Conservation (phyloP, 2,888 invertebrate genomes). For the Microdon myrmicae region DNA sequence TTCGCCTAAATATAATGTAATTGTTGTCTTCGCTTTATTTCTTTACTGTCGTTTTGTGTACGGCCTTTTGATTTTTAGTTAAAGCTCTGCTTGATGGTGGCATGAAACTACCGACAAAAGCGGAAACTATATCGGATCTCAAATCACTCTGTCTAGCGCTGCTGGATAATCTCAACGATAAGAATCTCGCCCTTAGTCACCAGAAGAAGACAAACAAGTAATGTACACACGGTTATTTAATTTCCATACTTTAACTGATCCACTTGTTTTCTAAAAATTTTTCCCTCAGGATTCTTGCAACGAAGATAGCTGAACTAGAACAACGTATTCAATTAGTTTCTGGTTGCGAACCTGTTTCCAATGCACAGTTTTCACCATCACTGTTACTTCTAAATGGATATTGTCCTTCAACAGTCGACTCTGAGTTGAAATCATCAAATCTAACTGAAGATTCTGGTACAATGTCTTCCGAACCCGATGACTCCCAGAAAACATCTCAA, state of each 20-base stretch:
- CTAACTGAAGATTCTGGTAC: conserved; percentile 65
- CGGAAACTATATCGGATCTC: conserved; percentile 78
- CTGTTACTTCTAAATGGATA: conserved; percentile 75
- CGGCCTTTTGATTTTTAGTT: conserved; percentile 68
- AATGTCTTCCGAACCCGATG: conserved; percentile 59
- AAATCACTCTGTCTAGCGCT: conserved; percentile 81
- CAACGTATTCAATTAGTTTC: conserved; percentile 75
- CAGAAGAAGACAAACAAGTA: conserved; percentile 89
- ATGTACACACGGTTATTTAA: conserved; percentile 52
- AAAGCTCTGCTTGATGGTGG: conserved; percentile 79
- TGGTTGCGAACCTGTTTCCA: conserved; percentile 60
- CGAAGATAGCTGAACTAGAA: conserved; percentile 84
- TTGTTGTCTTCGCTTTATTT: background rate
- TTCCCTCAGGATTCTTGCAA: conserved; percentile 77
- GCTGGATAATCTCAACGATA: conserved; percentile 86
- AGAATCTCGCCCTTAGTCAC: conserved; percentile 83
- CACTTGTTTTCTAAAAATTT: conserved; percentile 1
- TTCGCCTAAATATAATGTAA: background rate
- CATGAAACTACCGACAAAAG: conserved; percentile 71
- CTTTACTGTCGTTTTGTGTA: background rate
- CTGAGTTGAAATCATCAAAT: conserved; percentile 62
- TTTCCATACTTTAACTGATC: background rate
- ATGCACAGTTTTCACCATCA: conserved; percentile 67
- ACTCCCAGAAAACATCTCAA: conserved; percentile 57
- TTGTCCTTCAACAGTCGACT: conserved; percentile 69